Percentiles rank a stretch among this genome's conserved stretches.
Conservation (phyloP, 2,888 invertebrate genomes). For the Lissonota sp. region DNA sequence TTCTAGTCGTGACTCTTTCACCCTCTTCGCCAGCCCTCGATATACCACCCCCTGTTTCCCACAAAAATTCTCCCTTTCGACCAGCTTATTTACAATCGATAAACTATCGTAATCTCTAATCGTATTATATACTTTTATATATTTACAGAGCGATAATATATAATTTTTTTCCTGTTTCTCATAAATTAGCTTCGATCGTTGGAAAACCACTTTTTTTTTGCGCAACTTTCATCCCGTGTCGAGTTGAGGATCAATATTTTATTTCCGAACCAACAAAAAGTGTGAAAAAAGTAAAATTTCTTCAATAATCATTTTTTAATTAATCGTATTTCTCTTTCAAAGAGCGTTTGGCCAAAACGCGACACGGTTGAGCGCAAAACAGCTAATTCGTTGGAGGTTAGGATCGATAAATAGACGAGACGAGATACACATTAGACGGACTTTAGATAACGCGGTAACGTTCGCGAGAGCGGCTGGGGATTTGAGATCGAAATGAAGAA, state of each 20-base stretch:
- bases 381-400: slow-evolving; percentile 69
- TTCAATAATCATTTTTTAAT: background rate
- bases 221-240: background rate
- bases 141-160: slow-evolving; percentile 71
- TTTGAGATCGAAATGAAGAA: slow-evolving; percentile 46
- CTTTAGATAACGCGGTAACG: slow-evolving; percentile 70
- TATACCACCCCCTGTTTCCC: background rate
- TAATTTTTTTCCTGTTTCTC: slow-evolving; percentile 14
- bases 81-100: slow-evolving; percentile 73
- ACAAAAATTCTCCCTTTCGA: slow-evolving; percentile 42
- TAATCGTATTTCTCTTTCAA: background rate
- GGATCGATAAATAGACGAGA: slow-evolving; percentile 79
- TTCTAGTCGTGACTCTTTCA: background rate
- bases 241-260: background rate
- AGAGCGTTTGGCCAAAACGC: slow-evolving; percentile 2
- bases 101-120: slow-evolving; percentile 68
- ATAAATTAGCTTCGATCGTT: no score
- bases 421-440: slow-evolving; percentile 79
- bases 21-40: background rate
- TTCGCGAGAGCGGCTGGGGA: slow-evolving; percentile 45
- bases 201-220: no score
- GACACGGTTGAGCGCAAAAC: slow-evolving; percentile 35
- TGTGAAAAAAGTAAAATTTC: background rate
- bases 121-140: slow-evolving; percentile 68
- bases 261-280: background rate